Evolutionary conservation across 2,797 vertebrate species (phyloP).

Genomic region (Lacerta viridis): DNA sequence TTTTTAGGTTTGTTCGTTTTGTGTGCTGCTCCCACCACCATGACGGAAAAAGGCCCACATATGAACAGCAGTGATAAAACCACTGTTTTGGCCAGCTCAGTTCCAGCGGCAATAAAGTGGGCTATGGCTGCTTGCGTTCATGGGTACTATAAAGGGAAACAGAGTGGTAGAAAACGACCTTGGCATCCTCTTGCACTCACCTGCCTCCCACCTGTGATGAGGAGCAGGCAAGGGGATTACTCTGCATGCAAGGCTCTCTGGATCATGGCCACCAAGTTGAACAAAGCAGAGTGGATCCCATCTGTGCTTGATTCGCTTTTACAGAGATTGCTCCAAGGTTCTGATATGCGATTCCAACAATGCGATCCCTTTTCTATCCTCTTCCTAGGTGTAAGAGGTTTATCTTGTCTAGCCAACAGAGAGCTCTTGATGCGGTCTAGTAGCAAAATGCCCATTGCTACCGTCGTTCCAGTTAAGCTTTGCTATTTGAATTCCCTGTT

Average conservation of each 20-base stretch:
- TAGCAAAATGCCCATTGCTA: neutral
- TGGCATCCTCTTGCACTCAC: neutral
- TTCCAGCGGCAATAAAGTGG: neutral
- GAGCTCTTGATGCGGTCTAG: neutral
- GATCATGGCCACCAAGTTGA: neutral
- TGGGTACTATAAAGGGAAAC: neutral
- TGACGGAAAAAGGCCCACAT: neutral
- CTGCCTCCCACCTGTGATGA: neutral
- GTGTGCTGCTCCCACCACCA: too few relatives aligned
- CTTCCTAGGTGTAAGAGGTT: neutral
- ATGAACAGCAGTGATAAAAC: neutral
- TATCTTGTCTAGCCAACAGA: neutral
- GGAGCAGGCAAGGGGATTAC: neutral
- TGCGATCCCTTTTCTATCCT: neutral
- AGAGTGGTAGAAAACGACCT: neutral
- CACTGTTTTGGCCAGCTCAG: neutral
- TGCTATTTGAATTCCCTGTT: slow-evolving; percentile 47
- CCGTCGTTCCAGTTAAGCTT: neutral
- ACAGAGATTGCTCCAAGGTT: neutral
- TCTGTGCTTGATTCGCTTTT: neutral
- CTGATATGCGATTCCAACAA: neutral
- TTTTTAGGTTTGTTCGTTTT: neutral
- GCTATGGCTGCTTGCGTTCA: neutral
- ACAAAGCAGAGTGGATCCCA: neutral
- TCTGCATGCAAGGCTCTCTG: neutral